Evolutionary conservation across 2,113 vertebrate species (phyloP), one percentile per base, ranked within the genome.

Genomic region (Antigone vipio): DNA sequence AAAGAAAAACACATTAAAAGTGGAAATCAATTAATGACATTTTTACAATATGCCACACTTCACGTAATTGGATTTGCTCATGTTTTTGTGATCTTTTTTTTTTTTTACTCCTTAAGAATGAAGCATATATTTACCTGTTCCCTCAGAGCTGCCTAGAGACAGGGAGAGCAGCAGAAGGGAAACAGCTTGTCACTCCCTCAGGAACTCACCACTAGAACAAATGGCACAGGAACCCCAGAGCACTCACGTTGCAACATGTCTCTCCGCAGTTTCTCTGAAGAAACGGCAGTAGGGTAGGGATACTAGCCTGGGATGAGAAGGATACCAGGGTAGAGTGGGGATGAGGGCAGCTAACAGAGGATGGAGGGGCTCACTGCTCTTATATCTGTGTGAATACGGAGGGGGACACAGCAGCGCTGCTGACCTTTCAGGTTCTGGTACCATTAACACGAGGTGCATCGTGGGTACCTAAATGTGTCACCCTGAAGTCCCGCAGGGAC

Each of bases 231-330:
- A 47, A 59, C 7, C 7, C 56, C 66, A 29, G 26, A 11, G 23
- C 20, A 15, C 3, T 9, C 9, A 16, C 4, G 1, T 1, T 26
- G 17, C 30, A 58, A 55, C 15, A 14, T 1, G 1, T 8, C 2
- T 4, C 59, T 58, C 12, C 19, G n/a, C 50, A 38, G 38, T 26
- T 53, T 11, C 49, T 30, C 45, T 29, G 27, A 19, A 32, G n/a
- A n/a, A 47, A 12, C 0, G 0, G 45, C 40, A 20, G 12, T 0
- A 12, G 22, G 29, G 4, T 2, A 32, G n/a, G 30, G 32, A 11
- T 22, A n/a, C 10, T 5, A 58, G 26, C 30, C 56, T 40, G 79
- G 50, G 23, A 60, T 34, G 34, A 24, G 8, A 2, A 14, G 19
- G 17, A 19, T 3, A 24, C 21, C 13, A 69, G 27, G 15, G 9